A percentile compares a stretch with the other conserved stretches of the same genome.
Conservation (phyloP, 2,888 invertebrate genomes). For the Metalampra italica region DNA sequence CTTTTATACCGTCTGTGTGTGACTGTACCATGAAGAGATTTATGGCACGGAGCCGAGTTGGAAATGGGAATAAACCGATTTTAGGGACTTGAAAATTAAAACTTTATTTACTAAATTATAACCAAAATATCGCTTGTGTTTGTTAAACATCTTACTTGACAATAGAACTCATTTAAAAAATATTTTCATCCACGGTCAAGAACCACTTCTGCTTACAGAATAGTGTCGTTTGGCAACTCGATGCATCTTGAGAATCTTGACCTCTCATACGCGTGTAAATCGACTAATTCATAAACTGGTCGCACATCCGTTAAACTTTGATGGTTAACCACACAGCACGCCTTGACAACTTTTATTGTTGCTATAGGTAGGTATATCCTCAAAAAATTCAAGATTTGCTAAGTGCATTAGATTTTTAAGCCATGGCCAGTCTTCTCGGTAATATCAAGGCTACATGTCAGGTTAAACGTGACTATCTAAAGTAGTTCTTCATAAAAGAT, state of each 20-base stretch:
- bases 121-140: too few relatives aligned
- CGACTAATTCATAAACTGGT: neutral
- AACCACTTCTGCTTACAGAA: neutral
- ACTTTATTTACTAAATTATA: too few relatives aligned
- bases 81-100: too few relatives aligned
- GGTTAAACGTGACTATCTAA: too few relatives aligned
- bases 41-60: too few relatives aligned
- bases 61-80: too few relatives aligned
- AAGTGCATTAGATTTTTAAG: constrained; percentile 24
- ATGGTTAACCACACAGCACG: neutral
- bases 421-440: constrained; percentile 7
- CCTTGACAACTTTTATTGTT: neutral
- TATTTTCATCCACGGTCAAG: neutral
- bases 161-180: neutral
- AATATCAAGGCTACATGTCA: neutral
- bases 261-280: neutral
- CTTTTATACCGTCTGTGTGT: too few relatives aligned
- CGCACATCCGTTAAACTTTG: neutral
- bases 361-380: too few relatives aligned
- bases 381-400: constrained; percentile 13
- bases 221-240: neutral
- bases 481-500: too few relatives aligned
- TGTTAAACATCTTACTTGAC: too few relatives aligned
- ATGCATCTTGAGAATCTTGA: neutral
- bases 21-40: too few relatives aligned